These are phyloP conservation scores for Microplitis deprimator DNA, from an alignment of 2,888 invertebrate species.

Conservation along the genomic window DNA sequence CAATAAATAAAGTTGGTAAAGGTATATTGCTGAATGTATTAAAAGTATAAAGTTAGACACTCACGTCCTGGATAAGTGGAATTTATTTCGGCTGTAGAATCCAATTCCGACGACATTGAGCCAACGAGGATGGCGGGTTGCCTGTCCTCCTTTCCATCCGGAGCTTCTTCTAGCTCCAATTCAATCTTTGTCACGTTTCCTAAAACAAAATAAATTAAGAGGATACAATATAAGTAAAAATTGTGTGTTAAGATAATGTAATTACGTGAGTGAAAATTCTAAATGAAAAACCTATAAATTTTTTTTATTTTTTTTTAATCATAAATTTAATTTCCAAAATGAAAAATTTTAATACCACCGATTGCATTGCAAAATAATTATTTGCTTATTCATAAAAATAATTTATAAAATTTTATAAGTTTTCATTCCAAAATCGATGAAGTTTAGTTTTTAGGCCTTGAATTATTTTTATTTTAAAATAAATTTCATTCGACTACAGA, in stretches of 20 bases:
- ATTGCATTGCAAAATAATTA: no score
- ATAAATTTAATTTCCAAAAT: no score
- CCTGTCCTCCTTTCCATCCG: slow-evolving; percentile 55
- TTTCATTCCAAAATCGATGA: no score
- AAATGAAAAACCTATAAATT: no score
- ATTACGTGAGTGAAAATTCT: no score
- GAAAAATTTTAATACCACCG: no score
- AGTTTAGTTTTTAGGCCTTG: no score
- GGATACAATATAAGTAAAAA: slow-evolving; percentile 8
- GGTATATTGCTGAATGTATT: slow-evolving; percentile 14
- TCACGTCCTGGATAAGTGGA: slow-evolving; percentile 63
- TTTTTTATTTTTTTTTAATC: no score
- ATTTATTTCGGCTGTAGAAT: slow-evolving; percentile 60
- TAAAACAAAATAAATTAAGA: slow-evolving; percentile 31
- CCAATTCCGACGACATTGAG: slow-evolving; percentile 61
- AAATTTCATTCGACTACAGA: no score
- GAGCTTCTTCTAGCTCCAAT: slow-evolving; percentile 64
- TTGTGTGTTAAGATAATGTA: not conserved
- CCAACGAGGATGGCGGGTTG: slow-evolving; percentile 58
- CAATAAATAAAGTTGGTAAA: slow-evolving; percentile 17
- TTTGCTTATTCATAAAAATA: no score
- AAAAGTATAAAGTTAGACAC: slow-evolving; percentile 36
- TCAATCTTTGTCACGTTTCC: slow-evolving; percentile 66
- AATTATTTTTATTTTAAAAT: no score
- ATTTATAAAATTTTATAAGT: no score